Evolutionary conservation across 2,888 invertebrate species (phyloP).

Genomic region (Chrysolina oricalcia): DNA sequence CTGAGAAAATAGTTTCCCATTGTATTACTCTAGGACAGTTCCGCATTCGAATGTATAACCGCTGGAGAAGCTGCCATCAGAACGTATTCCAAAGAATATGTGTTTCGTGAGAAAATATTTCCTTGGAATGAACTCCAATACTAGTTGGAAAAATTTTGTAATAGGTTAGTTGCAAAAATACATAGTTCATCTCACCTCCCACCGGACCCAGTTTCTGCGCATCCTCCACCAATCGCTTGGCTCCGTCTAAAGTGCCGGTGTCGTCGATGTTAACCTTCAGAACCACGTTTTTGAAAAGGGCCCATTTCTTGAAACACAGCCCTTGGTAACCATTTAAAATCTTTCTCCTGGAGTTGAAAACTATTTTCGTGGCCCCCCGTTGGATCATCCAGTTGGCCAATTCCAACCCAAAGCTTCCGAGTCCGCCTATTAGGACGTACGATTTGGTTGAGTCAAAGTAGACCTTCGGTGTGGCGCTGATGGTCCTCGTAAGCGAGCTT

Average conservation of each 20-base stretch:
- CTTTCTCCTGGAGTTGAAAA: slow-evolving; percentile 77
- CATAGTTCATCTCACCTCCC: slow-evolving; percentile 70
- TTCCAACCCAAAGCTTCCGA: slow-evolving; percentile 81
- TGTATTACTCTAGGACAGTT: no score
- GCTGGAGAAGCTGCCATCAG: no score
- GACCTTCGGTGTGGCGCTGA: slow-evolving; percentile 50
- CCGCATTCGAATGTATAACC: no score
- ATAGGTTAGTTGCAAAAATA: neutral
- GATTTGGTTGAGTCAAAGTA: slow-evolving; percentile 63
- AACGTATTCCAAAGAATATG: no score
- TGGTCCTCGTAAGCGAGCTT: slow-evolving; percentile 41
- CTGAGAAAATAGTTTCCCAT: no score
- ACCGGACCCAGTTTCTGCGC: slow-evolving; percentile 73
- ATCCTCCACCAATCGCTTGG: slow-evolving; percentile 68
- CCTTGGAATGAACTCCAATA: no score
- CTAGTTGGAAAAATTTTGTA: no score
- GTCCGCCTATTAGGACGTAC: slow-evolving; percentile 72
- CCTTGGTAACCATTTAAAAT: slow-evolving; percentile 77
- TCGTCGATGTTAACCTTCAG: slow-evolving; percentile 70
- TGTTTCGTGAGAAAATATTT: no score
- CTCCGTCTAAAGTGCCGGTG: slow-evolving; percentile 66
- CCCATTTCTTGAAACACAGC: slow-evolving; percentile 69
- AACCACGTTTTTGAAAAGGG: slow-evolving; percentile 61
- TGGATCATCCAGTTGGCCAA: slow-evolving; percentile 76
- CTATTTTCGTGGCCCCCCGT: slow-evolving; percentile 75